A percentile compares a stretch with the other conserved stretches of the same genome.
Conservation (phyloP, 2,797 vertebrate genomes). For the Oreortyx pictus region DNA sequence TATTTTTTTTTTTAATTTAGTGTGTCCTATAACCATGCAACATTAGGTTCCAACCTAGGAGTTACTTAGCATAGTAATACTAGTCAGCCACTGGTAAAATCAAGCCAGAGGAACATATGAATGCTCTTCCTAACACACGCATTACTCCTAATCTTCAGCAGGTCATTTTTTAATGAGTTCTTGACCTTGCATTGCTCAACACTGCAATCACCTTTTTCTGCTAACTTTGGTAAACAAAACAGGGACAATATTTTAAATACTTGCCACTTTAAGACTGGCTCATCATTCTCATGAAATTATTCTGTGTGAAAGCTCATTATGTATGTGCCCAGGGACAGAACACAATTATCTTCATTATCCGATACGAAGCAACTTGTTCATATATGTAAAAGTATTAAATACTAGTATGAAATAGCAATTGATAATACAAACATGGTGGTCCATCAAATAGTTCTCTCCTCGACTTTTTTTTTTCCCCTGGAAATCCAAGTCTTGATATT, state of each 20-base stretch:
- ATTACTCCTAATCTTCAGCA: background rate
- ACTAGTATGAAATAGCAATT: background rate
- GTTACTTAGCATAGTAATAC: background rate
- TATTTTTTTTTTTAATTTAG: background rate
- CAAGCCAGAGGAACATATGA: background rate
- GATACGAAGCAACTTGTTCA: background rate
- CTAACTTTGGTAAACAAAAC: background rate
- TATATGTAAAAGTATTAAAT: background rate
- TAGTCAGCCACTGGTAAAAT: background rate
- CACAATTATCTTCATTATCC: background rate
- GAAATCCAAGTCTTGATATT: background rate
- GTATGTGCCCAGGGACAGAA: background rate
- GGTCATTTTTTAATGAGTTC: background rate
- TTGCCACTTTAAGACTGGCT: background rate
- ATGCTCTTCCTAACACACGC: background rate
- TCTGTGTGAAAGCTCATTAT: background rate
- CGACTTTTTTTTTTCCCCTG: background rate
- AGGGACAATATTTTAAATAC: background rate
- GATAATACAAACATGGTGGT: background rate
- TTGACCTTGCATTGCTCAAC: background rate
- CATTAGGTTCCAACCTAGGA: background rate
- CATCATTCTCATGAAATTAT: background rate
- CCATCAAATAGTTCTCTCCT: background rate
- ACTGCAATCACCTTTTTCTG: background rate
- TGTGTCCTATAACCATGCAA: background rate